Evolutionary conservation across 2,888 invertebrate species (phyloP), one percentile per base, ranked within the genome.

Genomic region (Folsomia manolachei): DNA sequence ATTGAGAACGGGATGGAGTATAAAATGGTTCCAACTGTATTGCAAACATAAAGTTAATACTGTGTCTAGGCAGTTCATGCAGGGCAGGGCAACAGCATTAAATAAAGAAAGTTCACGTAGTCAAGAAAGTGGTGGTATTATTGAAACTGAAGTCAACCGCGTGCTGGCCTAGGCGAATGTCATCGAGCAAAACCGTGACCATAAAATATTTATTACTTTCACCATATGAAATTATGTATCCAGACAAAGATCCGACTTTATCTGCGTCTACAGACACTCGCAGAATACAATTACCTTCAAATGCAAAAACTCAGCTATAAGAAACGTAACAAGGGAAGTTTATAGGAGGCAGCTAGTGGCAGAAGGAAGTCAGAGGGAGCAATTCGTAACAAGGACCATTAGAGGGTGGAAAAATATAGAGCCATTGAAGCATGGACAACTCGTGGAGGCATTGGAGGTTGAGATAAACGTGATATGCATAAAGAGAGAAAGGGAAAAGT

Each of bases 141-240:
- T 39, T 39, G 39, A 39, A 39, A 39, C 39, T 39, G 39, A 39
- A 39, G 39, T 39, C 39, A 39, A 39, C 39, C 39, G 39, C 14
- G 60, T 60, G n/a, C 39, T 39, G 39, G 39, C 39, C 4, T 39
- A 24, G 24, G 63, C 23, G 21, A 63, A 63, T 64, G 64, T 64
- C 64, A 64, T 26, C 64, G 64, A 27, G 26, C 27, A 64, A 14
- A 39, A 64, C 64, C 64, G 27, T 25, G 70, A 70, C 71, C 71
- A 71, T 71, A 71, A 71, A 71, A 71, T 67, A 71, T 71, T 71
- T 71, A 71, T 71, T 71, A 62, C 71, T 65, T 66, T 66, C 71
- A 61, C 71, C 66, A 71, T 71, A 39, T 67, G 66, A 71, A 66
- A 66, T 61, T 71, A 71, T 66, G 66, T 19, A 23, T 52, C 51